These are phyloP conservation scores for Pseudobourletiella spinata DNA, from an alignment of 1,140 invertebrate species.

Conservation along the genomic window DNA sequence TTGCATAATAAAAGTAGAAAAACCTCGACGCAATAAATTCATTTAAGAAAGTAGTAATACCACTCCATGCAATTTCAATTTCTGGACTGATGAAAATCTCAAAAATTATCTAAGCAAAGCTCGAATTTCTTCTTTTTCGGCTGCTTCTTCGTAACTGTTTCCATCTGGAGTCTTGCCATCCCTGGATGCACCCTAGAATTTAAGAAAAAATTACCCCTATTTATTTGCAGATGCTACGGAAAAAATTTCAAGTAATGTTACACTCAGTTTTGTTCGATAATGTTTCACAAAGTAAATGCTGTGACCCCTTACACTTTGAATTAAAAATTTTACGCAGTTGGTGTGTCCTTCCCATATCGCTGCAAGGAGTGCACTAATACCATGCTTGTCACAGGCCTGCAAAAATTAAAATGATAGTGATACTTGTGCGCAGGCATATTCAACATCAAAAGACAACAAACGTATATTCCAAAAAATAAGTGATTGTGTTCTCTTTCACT, in stretches of 20 bases:
- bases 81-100: background rate
- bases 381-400: slow-evolving; percentile 82
- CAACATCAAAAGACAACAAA: too few species aligned
- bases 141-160: slow-evolving; percentile 71
- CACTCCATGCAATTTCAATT: background rate
- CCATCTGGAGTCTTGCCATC: slow-evolving; percentile 77
- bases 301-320: slow-evolving; percentile 76
- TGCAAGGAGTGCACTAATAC: slow-evolving; percentile 80
- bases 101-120: slow-evolving; percentile 26
- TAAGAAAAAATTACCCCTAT: too few species aligned
- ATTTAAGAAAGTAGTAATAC: background rate
- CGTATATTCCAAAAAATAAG: too few species aligned
- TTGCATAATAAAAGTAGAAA: background rate
- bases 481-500: too few species aligned
- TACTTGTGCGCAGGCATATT: too few species aligned
- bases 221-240: too few species aligned
- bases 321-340: slow-evolving; percentile 73
- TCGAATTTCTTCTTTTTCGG: slow-evolving; percentile 80
- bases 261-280: too few species aligned
- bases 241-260: too few species aligned
- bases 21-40: background rate
- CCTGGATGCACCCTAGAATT: slow-evolving; percentile 65
- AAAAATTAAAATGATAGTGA: too few species aligned
- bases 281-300: too few species aligned
- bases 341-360: slow-evolving; percentile 95